Evolutionary conservation across 2,797 vertebrate species (phyloP).

Genomic region (Typhlichthys eigenmanni): DNA sequence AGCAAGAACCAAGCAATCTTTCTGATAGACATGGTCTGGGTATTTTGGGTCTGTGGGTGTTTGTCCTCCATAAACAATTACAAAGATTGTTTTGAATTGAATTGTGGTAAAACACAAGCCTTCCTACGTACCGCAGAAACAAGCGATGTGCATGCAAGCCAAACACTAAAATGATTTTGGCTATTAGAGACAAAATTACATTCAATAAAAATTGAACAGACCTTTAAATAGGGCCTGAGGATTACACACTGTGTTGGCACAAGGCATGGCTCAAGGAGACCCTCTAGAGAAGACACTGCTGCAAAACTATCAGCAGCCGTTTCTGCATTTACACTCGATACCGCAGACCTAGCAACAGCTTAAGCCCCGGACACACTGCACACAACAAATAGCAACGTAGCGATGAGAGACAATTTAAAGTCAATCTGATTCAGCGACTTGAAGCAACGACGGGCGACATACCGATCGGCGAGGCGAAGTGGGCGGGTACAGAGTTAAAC

Average conservation of each 20-base stretch:
- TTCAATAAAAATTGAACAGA: conserved; percentile 59
- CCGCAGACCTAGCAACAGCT: conserved; percentile 32
- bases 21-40: no score
- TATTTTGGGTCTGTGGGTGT: no score
- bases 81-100: no score
- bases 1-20: conserved; percentile 19
- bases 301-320: conserved; percentile 4
- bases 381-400: background rate
- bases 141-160: conserved; percentile 8
- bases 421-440: no score
- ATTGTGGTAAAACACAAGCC: no score
- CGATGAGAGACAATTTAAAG: no score
- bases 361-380: conserved; percentile 16
- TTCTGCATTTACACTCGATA: conserved; percentile 23
- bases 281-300: conserved; percentile 8
- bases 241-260: conserved; percentile 5
- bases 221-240: conserved; percentile 24
- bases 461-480: no score
- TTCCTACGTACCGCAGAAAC: conserved; percentile 26
- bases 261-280: conserved; percentile 39
- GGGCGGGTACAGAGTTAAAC: no score
- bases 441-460: no score
- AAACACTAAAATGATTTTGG: conserved; percentile 21
- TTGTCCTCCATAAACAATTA: no score
- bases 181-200: conserved; percentile 54